Evolutionary conservation across 2,888 invertebrate species (phyloP), one percentile per base, ranked within the genome.

Genomic region (Drosophila merina): DNA sequence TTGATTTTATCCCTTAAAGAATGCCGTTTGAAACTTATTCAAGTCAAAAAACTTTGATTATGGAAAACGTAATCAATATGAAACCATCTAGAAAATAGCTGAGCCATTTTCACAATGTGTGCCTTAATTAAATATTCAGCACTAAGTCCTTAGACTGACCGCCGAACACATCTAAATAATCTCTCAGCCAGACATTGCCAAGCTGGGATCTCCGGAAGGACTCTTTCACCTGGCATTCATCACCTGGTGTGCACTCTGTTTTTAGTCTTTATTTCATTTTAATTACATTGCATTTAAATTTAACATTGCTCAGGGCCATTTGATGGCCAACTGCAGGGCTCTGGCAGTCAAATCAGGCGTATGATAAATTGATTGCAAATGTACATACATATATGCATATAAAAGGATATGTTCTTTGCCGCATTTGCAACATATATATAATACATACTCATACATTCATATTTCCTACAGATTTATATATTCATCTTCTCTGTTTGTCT

Each of bases 311-410:
- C 8, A 47, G 31, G 47, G 64, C 48, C 57, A 59, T 48, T 59
- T 55, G 30, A 54, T 45, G 42, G 26, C 44, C 31, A 44, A 57
- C 40, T 49, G 59, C 63, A 26, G 55, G 55, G 47, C 59, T 56
- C 38, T 38, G 48, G 58, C 55, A 47, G 60, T 66, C 71, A 84
- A 84, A 79, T 81, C 82, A 76, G 60, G 64, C 85, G 69, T 69
- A 81, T 76, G 75, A 81, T 72, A 81, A 81, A 84, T 77, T 81
- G 85, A 82, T 82, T 84, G 74, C 72, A 60, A 84, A 74, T 30
- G 63, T 54, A 73, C 47, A 79, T 64, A 72, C 36, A 8, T 54
- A 73, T 49, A 79, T 64, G 73, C 36, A 8, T 12, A 48, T 30
- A 36, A 36, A 47, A 28, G 38, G 38, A 51, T 51, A 51, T 51